phyloP scores from a whole-genome alignment of 2,888 invertebrate species.

The Helobdella robusta region DNA sequence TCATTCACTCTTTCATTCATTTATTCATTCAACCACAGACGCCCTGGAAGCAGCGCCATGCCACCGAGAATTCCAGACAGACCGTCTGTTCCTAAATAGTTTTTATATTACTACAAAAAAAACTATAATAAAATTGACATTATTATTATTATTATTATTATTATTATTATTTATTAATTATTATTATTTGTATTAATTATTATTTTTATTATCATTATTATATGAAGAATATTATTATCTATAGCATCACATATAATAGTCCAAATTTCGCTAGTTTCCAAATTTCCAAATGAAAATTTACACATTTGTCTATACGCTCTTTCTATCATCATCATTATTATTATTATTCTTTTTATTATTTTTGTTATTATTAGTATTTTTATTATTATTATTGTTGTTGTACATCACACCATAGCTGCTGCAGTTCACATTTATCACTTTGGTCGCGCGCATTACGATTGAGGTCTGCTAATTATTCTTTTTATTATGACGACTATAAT shows the following conservation, averaged over 20 bases:
- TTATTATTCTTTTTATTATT: neutral
- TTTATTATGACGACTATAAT: too few relatives aligned
- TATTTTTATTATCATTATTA: neutral
- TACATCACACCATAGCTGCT: neutral
- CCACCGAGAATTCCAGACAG: slow-evolving; percentile 21
- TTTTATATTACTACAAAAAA: too few relatives aligned
- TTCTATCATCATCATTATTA: neutral
- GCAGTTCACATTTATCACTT: neutral
- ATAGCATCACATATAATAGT: too few relatives aligned
- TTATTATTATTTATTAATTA: neutral
- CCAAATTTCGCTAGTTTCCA: too few relatives aligned
- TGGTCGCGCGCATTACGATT: neutral
- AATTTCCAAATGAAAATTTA: too few relatives aligned
- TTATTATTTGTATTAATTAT: neutral
- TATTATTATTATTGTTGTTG: neutral
- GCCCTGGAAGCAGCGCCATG: slow-evolving; percentile 10
- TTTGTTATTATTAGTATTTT: neutral
- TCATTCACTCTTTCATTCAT: too few relatives aligned
- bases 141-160: slow-evolving; percentile 13
- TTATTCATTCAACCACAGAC: slow-evolving; percentile 8
- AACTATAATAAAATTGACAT: too few relatives aligned
- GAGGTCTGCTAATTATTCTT: neutral
- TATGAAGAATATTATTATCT: neutral
- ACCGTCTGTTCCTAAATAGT: too few relatives aligned
- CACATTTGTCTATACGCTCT: too few relatives aligned